A percentile compares a stretch with the other conserved stretches of the same genome.
Evolutionary conservation across 2,113 vertebrate species (phyloP).

Genomic region (Zosterops japonicus): DNA sequence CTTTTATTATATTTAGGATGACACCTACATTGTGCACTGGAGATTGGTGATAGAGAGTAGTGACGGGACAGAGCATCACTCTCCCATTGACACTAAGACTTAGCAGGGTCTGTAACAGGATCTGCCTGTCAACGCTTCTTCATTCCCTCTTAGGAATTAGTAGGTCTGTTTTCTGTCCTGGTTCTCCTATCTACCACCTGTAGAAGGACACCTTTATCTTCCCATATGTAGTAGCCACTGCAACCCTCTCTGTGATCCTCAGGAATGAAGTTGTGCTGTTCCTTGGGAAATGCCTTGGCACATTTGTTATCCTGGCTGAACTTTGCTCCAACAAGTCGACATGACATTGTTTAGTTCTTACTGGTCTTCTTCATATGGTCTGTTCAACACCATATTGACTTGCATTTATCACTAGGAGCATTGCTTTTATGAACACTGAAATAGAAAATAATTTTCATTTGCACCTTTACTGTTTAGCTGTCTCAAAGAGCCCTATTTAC

Average conservation of each 20-base stretch:
- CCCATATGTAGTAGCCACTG: neutral
- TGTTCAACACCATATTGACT: neutral
- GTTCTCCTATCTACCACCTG: neutral
- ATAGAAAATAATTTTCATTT: neutral
- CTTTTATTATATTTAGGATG: neutral
- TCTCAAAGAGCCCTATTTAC: neutral
- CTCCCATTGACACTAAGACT: neutral
- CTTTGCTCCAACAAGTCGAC: neutral
- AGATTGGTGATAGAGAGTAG: neutral
- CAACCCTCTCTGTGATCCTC: neutral
- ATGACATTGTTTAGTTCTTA: neutral
- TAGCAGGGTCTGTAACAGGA: neutral
- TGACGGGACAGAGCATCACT: neutral
- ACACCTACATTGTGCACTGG: neutral
- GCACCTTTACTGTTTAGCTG: neutral
- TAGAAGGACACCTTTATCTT: neutral
- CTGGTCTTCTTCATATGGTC: neutral
- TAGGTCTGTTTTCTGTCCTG: neutral
- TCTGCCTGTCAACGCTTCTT: neutral
- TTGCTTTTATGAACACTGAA: neutral
- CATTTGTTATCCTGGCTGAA: neutral
- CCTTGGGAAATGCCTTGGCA: neutral
- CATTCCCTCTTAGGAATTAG: neutral
- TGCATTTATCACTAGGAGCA: neutral
- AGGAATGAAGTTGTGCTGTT: neutral